These are phyloP conservation scores for Puntigrus tetrazona DNA, from an alignment of 2,113 vertebrate genomes.

Conservation along the genomic window DNA sequence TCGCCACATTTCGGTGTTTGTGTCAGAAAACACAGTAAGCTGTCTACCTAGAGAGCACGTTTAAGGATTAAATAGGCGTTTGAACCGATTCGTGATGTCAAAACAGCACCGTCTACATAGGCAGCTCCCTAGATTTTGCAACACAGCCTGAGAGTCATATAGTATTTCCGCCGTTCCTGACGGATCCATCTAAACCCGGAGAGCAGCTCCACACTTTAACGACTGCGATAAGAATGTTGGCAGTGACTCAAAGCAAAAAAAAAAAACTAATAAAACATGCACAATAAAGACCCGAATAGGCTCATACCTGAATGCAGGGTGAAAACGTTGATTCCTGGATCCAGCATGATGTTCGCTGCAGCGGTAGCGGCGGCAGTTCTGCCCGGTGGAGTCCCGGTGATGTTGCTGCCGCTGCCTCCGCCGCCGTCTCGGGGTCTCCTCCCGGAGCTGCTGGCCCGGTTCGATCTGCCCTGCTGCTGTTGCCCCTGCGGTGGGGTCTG, in stretches of 20 bases:
- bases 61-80: background rate
- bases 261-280: no score
- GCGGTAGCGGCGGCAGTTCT: conserved; percentile 65
- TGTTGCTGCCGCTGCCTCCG: conserved; percentile 61
- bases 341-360: conserved; percentile 68
- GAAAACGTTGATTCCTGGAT: conserved; percentile 92
- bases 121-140: background rate
- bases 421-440: conserved; percentile 5
- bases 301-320: conserved; percentile 84
- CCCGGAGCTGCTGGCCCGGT: conserved; percentile 72
- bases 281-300: background rate
- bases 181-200: background rate
- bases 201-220: background rate
- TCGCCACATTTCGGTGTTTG: background rate
- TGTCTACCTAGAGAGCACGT: background rate
- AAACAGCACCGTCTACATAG: background rate
- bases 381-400: conserved; percentile 76
- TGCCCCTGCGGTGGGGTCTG: conserved; percentile 73
- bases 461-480: conserved; percentile 75
- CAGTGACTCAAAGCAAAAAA: background rate
- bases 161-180: background rate
- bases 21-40: background rate
- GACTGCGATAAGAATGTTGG: background rate
- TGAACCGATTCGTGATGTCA: background rate
- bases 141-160: background rate